phyloP scores from a whole-genome alignment of 2,888 invertebrate species.

The Drosophila austrosaltans region DNA sequence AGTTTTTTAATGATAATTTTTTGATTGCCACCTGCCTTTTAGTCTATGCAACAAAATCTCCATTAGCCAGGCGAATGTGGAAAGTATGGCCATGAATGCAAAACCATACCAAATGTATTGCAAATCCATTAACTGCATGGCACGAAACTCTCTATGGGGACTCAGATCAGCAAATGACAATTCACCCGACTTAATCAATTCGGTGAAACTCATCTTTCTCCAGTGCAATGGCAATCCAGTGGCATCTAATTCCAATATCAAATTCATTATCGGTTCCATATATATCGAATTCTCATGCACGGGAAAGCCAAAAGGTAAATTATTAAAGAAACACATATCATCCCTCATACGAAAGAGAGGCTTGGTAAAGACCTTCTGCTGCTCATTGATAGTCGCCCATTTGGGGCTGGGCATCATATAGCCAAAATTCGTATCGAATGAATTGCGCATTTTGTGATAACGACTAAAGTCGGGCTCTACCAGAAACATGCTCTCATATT shows the following conservation, averaged over 20 bases:
- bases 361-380: slow-evolving; percentile 73
- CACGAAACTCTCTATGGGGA: slow-evolving; percentile 50
- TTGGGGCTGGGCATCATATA: slow-evolving; percentile 68
- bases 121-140: slow-evolving; percentile 73
- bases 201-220: slow-evolving; percentile 60
- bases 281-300: slow-evolving; percentile 76
- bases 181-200: slow-evolving; percentile 66
- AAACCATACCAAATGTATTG: slow-evolving; percentile 72
- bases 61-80: slow-evolving; percentile 48
- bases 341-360: slow-evolving; percentile 69
- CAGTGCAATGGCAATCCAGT: slow-evolving; percentile 65
- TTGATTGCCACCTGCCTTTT: background rate
- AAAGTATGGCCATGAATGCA: slow-evolving; percentile 54
- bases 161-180: slow-evolving; percentile 62
- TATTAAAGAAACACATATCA: slow-evolving; percentile 74
- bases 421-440: slow-evolving; percentile 65
- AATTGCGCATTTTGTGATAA: slow-evolving; percentile 66
- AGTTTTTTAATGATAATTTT: background rate
- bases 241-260: slow-evolving; percentile 65
- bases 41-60: slow-evolving; percentile 47
- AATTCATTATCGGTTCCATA: slow-evolving; percentile 49
- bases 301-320: slow-evolving; percentile 74
- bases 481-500: slow-evolving; percentile 68
- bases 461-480: slow-evolving; percentile 53
- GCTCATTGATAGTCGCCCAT: slow-evolving; percentile 72